These are phyloP conservation scores for Neodon shergylaensis DNA, from an alignment of 2,113 vertebrate species.

Conservation along the genomic window DNA sequence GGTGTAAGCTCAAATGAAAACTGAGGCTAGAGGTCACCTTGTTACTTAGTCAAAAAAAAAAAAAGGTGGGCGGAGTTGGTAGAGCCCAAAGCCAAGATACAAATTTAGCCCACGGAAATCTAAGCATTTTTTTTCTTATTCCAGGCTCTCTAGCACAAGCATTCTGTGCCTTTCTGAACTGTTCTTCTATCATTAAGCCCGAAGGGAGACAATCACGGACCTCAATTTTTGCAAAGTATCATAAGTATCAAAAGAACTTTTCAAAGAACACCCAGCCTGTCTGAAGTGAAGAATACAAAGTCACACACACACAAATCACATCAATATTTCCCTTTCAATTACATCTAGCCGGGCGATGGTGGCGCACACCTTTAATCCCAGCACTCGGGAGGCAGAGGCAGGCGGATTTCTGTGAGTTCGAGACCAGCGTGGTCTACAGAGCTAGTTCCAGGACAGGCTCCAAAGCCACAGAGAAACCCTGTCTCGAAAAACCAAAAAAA, in stretches of 20 bases:
- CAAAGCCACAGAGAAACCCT: no score
- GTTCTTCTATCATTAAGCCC: constrained; percentile 56
- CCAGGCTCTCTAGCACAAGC: constrained; percentile 11
- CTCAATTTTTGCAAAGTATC: constrained; percentile 19
- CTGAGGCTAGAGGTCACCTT: not conserved
- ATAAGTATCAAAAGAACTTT: constrained; percentile 19
- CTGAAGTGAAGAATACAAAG: not conserved
- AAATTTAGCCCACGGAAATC: constrained; percentile 52
- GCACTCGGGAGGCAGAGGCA: no score
- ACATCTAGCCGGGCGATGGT: no score
- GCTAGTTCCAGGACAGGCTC: no score
- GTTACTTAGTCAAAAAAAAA: not conserved
- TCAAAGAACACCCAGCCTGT: not conserved
- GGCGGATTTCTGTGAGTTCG: no score
- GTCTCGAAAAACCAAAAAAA: no score
- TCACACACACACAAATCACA: not conserved
- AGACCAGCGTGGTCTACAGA: no score
- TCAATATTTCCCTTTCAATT: constrained; percentile 24
- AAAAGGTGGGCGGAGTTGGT: not conserved
- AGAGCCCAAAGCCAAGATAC: constrained; percentile 10
- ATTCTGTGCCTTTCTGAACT: not conserved
- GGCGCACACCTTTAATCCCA: no score
- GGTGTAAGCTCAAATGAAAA: constrained; percentile 22
- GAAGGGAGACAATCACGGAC: constrained; percentile 50
- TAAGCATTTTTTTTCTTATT: constrained; percentile 21